phyloP scores from a whole-genome alignment of 1,140 invertebrate species.

The Zeugodacus cucurbitae region DNA sequence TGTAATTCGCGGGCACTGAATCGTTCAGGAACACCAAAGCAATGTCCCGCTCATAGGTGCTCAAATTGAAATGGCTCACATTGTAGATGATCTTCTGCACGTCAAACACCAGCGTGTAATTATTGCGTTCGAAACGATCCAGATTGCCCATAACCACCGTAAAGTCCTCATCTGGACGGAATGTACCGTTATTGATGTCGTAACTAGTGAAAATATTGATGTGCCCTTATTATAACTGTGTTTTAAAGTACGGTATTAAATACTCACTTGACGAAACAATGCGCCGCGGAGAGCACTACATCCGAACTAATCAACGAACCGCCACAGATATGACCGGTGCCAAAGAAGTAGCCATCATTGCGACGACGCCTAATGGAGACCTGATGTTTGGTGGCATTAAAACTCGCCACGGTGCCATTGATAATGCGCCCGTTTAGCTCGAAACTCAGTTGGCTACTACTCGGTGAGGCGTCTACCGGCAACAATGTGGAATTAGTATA shows the following conservation, averaged over 20 bases:
- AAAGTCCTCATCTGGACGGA: constrained; percentile 48
- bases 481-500: background rate
- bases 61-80: constrained; percentile 48
- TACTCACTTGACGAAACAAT: constrained; percentile 67
- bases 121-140: constrained; percentile 53
- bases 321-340: constrained; percentile 63
- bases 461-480: background rate
- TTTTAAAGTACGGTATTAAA: background rate
- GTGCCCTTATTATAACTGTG: background rate
- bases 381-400: constrained; percentile 56
- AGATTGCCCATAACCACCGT: constrained; percentile 62
- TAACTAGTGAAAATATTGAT: background rate
- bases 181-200: constrained; percentile 52
- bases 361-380: constrained; percentile 55
- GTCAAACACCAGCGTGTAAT: constrained; percentile 52
- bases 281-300: constrained; percentile 65
- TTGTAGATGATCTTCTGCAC: constrained; percentile 47
- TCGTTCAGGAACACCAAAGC: constrained; percentile 52
- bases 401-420: constrained; percentile 54
- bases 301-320: constrained; percentile 60
- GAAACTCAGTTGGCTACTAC: too few species aligned
- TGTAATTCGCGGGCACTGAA: constrained; percentile 52
- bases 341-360: constrained; percentile 59
- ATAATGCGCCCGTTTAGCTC: constrained; percentile 55
- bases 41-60: constrained; percentile 55